These are phyloP conservation scores for Hippocampus mohnikei DNA, from an alignment of 2,113 vertebrate genomes.

Conservation along the genomic window DNA sequence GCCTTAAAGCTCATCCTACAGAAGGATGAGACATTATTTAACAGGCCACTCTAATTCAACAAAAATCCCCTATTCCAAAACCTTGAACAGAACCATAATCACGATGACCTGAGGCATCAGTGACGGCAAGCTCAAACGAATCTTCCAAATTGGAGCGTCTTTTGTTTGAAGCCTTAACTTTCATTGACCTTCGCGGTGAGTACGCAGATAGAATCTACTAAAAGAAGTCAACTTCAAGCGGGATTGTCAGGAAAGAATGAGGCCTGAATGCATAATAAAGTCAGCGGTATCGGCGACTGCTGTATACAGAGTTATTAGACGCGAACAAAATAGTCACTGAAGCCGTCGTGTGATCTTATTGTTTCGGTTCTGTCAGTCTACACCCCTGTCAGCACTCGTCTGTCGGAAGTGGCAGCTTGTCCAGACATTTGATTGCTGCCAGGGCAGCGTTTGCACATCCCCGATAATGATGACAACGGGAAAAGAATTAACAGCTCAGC, in stretches of 20 bases:
- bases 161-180: not conserved
- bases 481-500: not conserved
- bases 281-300: not conserved
- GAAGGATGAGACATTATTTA: not conserved
- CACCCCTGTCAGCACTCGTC: constrained; percentile 18
- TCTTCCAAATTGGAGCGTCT: not conserved
- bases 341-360: constrained; percentile 22
- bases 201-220: not conserved
- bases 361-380: constrained; percentile 3
- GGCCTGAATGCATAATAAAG: not conserved
- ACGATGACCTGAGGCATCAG: not conserved
- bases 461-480: not conserved
- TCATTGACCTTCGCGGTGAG: not conserved
- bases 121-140: not conserved
- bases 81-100: not conserved
- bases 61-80: not conserved
- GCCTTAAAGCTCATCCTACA: not conserved
- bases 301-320: not conserved
- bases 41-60: not conserved
- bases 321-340: not conserved
- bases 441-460: constrained; percentile 1
- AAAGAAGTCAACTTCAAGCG: not conserved
- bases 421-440: not conserved
- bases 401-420: constrained; percentile 1
- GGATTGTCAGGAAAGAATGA: not conserved